Evolutionary conservation across 2,888 invertebrate species (phyloP).

Genomic region (Eristalinus aeneus): DNA sequence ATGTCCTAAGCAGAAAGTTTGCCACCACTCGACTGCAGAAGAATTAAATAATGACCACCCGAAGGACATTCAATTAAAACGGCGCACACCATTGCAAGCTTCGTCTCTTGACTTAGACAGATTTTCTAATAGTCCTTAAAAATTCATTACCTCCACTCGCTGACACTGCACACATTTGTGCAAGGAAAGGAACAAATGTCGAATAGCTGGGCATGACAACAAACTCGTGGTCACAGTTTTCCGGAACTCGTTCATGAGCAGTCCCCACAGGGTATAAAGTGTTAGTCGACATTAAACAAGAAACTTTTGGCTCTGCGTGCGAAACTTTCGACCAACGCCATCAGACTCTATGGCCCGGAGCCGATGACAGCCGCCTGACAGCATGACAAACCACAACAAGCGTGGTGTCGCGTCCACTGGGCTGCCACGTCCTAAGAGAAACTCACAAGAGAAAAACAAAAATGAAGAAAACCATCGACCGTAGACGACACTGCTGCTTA

Average conservation of each 20-base stretch:
- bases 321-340: conserved; percentile 20
- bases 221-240: background rate
- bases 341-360: background rate
- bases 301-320: conserved; percentile 7
- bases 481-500: conserved; percentile 1
- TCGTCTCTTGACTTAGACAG: background rate
- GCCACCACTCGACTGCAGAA: too few relatives aligned
- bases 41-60: background rate
- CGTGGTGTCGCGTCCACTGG: background rate
- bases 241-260: conserved; percentile 5
- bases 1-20: too few relatives aligned
- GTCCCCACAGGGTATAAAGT: background rate
- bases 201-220: background rate
- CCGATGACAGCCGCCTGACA: conserved; percentile 40
- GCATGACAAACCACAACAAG: conserved; percentile 47
- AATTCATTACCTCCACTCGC: conserved; percentile 3
- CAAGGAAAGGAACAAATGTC: background rate
- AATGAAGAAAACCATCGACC: background rate
- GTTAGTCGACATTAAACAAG: conserved; percentile 18
- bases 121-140: conserved; percentile 8
- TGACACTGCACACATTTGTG: background rate
- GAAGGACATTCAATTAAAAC: background rate
- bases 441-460: conserved; percentile 4
- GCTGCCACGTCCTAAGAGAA: background rate
- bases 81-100: background rate